Evolutionary conservation across 2,113 vertebrate species (phyloP).

Genomic region (Pachyramphus minor): DNA sequence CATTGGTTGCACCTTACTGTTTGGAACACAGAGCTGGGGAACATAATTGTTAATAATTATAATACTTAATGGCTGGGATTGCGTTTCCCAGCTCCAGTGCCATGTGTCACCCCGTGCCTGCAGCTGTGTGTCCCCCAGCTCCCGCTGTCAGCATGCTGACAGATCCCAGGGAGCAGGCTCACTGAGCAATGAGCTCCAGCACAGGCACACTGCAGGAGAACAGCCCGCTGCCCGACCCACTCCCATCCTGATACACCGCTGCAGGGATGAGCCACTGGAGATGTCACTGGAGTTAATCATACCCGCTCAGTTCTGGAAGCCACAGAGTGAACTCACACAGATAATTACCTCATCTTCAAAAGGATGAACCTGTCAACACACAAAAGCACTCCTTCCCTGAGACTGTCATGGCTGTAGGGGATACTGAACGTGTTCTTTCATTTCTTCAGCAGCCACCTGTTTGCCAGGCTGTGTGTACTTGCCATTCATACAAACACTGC

Average conservation of each 20-base stretch:
- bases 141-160: background rate
- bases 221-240: background rate
- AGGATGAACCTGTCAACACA: conserved; percentile 43
- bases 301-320: background rate
- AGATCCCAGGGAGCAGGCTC: conserved; percentile 8
- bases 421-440: background rate
- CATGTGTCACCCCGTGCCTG: background rate
- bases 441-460: background rate
- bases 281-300: background rate
- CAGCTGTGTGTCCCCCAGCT: background rate
- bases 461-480: background rate
- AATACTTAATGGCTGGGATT: background rate
- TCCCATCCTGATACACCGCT: background rate
- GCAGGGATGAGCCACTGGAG: background rate
- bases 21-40: background rate
- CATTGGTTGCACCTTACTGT: background rate
- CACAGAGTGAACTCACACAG: conserved; percentile 48
- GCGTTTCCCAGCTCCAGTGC: background rate
- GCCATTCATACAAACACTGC: background rate
- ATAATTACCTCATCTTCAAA: conserved; percentile 54
- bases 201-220: background rate
- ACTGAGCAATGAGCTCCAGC: background rate
- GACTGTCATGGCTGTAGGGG: background rate
- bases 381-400: background rate
- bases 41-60: background rate